Base-by-base conservation (phyloP, 2,888 invertebrate genomes). In the Drosophila koepferae region DNA sequence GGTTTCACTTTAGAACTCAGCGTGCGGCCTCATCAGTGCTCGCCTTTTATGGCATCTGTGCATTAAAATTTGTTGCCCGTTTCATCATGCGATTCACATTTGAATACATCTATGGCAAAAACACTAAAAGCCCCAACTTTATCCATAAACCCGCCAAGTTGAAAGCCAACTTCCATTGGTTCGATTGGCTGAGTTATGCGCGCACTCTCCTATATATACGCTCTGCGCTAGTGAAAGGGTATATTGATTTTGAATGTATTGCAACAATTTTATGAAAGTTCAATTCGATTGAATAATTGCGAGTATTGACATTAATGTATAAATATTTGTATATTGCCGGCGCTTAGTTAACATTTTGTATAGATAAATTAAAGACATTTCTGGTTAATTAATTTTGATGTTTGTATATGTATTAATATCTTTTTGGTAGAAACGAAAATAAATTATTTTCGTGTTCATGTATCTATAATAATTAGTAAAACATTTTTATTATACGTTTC, bases 71-170 rank as follows among this genome's bases (percentile, higher is more conserved):
- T 63, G 61, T 61, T 34, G 61, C 53, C 44, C 48, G 31, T 75
- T 72, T 63, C 58, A 28, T 73, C 59, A 74, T 20, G 16, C 51
- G 44, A 63, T 53, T 75, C 64, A 12, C 59, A 75, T 78, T 80
- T 80, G 80, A 75, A 80, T 78, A 77, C 58, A 71, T 69, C 63
- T 61, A 67, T 71, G 75, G 77, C 60, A 38, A 34, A 66, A 63
- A 70, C 67, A 64, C 63, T 73, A 69, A 75, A 80, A 76, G 65
- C 59, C 5, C 34, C 46, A 79, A 80, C 77, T 79, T 79, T 77
- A 64, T 61, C 73, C 81, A 80, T 79, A 79, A 79, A 63, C 64
- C 59, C 67, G 80, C 63, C 43, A 77, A 75, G 36, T 75, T 56
- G 55, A 75, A 62, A 77, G 71, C 59, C 71, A 59, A 43, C 20